A percentile compares a stretch with the other conserved stretches of the same genome.
Evolutionary conservation across 2,888 invertebrate genomes (phyloP).

Genomic region (Lottia gigantea): DNA sequence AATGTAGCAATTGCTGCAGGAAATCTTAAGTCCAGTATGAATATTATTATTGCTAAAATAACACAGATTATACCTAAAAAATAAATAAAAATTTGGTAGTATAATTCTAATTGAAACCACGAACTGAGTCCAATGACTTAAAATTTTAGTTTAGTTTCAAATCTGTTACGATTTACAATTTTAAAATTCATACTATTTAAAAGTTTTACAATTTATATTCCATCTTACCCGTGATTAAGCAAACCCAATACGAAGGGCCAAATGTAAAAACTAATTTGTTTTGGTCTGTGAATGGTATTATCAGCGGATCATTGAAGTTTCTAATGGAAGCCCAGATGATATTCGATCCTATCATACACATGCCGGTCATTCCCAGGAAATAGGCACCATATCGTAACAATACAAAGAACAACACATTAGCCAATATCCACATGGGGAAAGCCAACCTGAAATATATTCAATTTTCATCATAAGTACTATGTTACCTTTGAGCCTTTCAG

Average conservation of each 20-base stretch:
- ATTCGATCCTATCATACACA: constrained; percentile 71
- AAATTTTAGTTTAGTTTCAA: too few species aligned
- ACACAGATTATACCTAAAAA: constrained; percentile 80
- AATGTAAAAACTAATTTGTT: constrained; percentile 68
- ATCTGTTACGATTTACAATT: too few species aligned
- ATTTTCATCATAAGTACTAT: not conserved
- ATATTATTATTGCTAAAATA: constrained; percentile 82
- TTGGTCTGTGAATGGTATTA: constrained; percentile 71
- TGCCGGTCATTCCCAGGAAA: constrained; percentile 71
- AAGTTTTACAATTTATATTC: too few species aligned
- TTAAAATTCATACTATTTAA: too few species aligned
- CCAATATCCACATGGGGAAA: constrained; percentile 73
- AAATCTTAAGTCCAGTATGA: constrained; percentile 83
- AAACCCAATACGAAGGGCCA: constrained; percentile 72
- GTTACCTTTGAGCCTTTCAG: too few species aligned
- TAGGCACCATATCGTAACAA: constrained; percentile 72
- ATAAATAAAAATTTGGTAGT: not conserved
- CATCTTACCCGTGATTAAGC: constrained; percentile 70
- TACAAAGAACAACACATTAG: constrained; percentile 72
- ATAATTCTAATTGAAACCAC: too few species aligned
- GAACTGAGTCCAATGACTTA: too few species aligned
- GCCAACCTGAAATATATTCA: constrained; percentile 68
- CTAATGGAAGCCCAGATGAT: constrained; percentile 71
- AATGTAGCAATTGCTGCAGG: constrained; percentile 45
- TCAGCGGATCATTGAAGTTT: constrained; percentile 70